Evolutionary conservation across 2,888 invertebrate genomes (phyloP).

Genomic region (Calameuta filiformis): DNA sequence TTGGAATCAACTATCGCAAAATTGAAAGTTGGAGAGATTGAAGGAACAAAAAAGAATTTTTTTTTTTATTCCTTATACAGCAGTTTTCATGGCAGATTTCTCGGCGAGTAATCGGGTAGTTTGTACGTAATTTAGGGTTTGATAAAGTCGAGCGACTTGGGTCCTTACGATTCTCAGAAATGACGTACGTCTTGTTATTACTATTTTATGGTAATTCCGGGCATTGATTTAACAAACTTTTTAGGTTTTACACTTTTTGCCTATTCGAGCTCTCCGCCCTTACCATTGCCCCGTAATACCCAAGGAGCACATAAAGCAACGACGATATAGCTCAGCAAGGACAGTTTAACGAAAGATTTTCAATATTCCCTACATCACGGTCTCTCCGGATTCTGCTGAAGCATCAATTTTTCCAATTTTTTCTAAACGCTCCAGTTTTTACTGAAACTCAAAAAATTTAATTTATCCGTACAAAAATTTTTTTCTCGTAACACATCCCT

Average conservation of each 20-base stretch:
- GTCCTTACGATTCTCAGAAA: background rate
- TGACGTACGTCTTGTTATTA: slow-evolving; percentile 14
- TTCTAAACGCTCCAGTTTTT: background rate
- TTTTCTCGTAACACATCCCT: background rate
- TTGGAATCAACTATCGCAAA: background rate
- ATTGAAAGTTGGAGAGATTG: background rate
- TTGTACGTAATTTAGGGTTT: background rate
- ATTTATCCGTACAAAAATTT: background rate
- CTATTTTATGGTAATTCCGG: slow-evolving; percentile 24
- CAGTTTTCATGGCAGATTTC: background rate
- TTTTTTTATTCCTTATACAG: background rate
- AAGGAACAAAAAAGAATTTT: background rate
- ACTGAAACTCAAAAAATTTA: background rate
- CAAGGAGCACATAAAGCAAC: background rate
- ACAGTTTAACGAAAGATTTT: background rate
- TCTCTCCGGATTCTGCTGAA: background rate
- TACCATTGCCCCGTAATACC: background rate
- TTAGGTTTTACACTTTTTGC: slow-evolving; percentile 19
- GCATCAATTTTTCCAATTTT: background rate
- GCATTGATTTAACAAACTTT: slow-evolving; percentile 26
- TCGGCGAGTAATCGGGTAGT: background rate
- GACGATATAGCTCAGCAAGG: background rate
- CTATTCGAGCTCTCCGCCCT: background rate
- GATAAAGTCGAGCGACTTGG: background rate
- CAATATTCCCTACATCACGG: background rate